Evolutionary conservation across 2,888 invertebrate species (phyloP).

Genomic region (Hypercompe scribonia): DNA sequence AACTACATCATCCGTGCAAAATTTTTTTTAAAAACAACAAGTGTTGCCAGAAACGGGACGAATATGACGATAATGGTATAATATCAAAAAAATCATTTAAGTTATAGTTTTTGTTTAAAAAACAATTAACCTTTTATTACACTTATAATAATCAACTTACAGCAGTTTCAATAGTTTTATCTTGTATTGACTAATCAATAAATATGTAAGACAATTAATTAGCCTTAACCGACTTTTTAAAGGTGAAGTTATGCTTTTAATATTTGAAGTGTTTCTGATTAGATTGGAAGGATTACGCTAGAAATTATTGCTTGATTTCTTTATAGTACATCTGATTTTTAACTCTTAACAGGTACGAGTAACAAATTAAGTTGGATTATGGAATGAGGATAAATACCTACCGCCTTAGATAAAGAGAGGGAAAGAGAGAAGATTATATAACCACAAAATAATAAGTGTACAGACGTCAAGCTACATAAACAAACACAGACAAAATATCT

Average conservation of each 20-base stretch:
- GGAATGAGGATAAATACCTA: background rate
- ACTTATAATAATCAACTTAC: background rate
- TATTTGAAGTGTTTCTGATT: conserved; percentile 35
- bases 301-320: background rate
- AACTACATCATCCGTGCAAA: too few species aligned
- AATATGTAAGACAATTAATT: conserved; percentile 29
- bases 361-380: background rate
- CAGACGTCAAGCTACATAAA: too few species aligned
- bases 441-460: too few species aligned
- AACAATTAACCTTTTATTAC: too few species aligned
- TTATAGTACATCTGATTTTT: background rate
- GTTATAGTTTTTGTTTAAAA: too few species aligned
- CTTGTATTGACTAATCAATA: conserved; percentile 15
- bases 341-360: background rate
- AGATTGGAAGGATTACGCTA: conserved; percentile 30
- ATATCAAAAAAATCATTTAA: too few species aligned
- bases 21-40: too few species aligned
- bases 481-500: too few species aligned
- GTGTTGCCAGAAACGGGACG: too few species aligned
- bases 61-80: too few species aligned
- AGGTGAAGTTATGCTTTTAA: conserved; percentile 33
- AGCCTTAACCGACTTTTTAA: conserved; percentile 48
- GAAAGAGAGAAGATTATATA: background rate
- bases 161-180: conserved; percentile 5
- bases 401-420: background rate